Evolutionary conservation across 2,113 vertebrate species (phyloP).

Genomic region (Campylorhamphus procurvoides): DNA sequence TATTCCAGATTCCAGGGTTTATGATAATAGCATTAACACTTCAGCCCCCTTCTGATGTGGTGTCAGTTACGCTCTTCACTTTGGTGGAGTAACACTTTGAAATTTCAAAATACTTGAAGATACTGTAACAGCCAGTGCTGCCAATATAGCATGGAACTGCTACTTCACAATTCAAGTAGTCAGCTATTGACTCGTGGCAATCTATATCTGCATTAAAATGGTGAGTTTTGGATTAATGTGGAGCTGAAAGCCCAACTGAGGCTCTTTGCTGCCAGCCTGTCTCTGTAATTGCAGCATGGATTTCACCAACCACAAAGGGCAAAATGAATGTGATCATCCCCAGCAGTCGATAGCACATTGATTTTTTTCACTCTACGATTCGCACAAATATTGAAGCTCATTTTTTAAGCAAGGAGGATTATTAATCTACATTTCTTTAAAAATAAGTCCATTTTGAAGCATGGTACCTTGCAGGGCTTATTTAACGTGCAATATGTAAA

Average conservation of each 20-base stretch:
- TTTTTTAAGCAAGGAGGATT: slow-evolving; percentile 79
- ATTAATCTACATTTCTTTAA: slow-evolving; percentile 78
- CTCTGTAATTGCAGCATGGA: slow-evolving; percentile 86
- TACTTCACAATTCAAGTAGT: slow-evolving; percentile 83
- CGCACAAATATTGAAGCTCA: slow-evolving; percentile 82
- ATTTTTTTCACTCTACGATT: slow-evolving; percentile 82
- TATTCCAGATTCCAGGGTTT: not conserved
- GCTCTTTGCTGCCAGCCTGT: slow-evolving; percentile 83
- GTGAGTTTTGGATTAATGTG: slow-evolving; percentile 86
- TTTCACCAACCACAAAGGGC: slow-evolving; percentile 88
- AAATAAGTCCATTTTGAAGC: slow-evolving; percentile 60
- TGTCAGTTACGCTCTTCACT: slow-evolving; percentile 46
- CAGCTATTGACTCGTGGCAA: slow-evolving; percentile 83
- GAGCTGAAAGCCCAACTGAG: slow-evolving; percentile 84
- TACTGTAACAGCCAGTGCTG: slow-evolving; percentile 71
- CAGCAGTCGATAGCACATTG: slow-evolving; percentile 80
- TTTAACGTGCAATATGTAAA: slow-evolving; percentile 61
- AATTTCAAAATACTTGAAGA: slow-evolving; percentile 73
- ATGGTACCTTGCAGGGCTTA: slow-evolving; percentile 31
- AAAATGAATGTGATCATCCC: slow-evolving; percentile 84
- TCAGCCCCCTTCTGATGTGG: not conserved
- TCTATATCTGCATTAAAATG: slow-evolving; percentile 87
- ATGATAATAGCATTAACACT: slow-evolving; percentile 43
- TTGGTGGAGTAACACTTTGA: slow-evolving; percentile 65
- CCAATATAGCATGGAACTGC: slow-evolving; percentile 69